Conservation (phyloP, 2,113 vertebrate species). For the Potamarius usumacintae region DNA sequence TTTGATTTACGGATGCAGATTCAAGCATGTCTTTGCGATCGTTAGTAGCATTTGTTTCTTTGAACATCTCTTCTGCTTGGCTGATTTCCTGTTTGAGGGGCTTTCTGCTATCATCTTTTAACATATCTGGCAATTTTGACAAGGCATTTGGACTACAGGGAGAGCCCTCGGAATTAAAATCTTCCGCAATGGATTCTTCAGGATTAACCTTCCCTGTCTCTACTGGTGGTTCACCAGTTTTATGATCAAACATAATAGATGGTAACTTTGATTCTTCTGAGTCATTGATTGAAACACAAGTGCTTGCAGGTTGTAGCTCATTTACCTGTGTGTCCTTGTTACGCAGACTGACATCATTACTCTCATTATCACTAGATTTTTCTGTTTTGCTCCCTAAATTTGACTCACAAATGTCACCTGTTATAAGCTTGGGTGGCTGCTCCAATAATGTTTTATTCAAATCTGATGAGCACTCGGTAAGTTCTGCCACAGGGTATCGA, state of each 20-base stretch:
- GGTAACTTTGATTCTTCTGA: slow-evolving; percentile 44
- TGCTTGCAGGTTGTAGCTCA: slow-evolving; percentile 51
- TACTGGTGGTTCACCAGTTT: slow-evolving; percentile 41
- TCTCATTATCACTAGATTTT: slow-evolving; percentile 30
- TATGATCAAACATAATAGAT: slow-evolving; percentile 21
- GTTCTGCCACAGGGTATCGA: slow-evolving; percentile 14
- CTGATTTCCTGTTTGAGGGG: slow-evolving; percentile 17
- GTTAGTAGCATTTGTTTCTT: slow-evolving; percentile 41
- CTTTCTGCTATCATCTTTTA: slow-evolving; percentile 34
- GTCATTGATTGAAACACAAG: slow-evolving; percentile 44
- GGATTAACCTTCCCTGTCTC: slow-evolving; percentile 43
- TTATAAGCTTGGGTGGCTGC: slow-evolving; percentile 53
- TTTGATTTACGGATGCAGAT: slow-evolving; percentile 40
- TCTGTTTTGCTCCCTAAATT: slow-evolving; percentile 53
- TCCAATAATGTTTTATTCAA: slow-evolving; percentile 43
- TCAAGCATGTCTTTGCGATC: slow-evolving; percentile 26
- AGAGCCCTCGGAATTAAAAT: slow-evolving; percentile 17
- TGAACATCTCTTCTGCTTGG: slow-evolving; percentile 40
- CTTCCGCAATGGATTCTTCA: slow-evolving; percentile 15
- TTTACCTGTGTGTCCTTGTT: slow-evolving; percentile 51
- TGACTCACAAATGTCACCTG: slow-evolving; percentile 54
- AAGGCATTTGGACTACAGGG: not conserved
- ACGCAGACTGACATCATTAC: slow-evolving; percentile 52
- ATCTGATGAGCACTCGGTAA: slow-evolving; percentile 41
- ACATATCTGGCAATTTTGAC: slow-evolving; percentile 41